Conservation (phyloP, 2,797 vertebrate species). For the Eidolon dupreanum region DNA sequence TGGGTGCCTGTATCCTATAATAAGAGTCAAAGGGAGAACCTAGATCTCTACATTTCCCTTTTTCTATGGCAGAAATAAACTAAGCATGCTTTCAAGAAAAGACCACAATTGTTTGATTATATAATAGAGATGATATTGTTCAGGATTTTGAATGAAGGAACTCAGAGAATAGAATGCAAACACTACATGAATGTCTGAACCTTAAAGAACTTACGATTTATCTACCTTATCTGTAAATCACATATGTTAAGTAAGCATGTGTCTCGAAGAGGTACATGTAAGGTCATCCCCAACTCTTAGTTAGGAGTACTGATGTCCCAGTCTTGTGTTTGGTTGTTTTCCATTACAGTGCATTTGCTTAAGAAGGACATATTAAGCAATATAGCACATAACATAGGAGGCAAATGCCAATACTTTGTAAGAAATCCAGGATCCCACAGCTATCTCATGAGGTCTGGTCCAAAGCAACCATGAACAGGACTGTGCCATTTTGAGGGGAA, state of each 20-base stretch:
- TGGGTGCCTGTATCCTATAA: constrained; percentile 37
- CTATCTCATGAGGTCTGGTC: background rate
- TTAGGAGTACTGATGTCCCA: background rate
- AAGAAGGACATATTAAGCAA: background rate
- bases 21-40: constrained; percentile 15
- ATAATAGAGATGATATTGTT: constrained; percentile 69
- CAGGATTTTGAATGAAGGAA: constrained; percentile 68
- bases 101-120: constrained; percentile 59
- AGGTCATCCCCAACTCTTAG: background rate
- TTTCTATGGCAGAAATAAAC: constrained; percentile 65
- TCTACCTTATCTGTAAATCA: background rate
- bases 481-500: accelerated
- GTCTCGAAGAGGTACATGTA: background rate
- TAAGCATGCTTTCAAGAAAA: constrained; percentile 62
- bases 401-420: background rate
- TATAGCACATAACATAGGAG: background rate
- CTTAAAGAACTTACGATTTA: background rate
- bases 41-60: constrained; percentile 19
- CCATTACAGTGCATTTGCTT: background rate
- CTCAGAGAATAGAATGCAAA: constrained; percentile 58
- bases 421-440: background rate
- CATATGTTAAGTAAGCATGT: background rate
- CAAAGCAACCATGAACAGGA: background rate
- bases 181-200: background rate
- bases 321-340: background rate